phyloP scores from a whole-genome alignment of 2,888 invertebrate species.

The Bugulina stolonifera region DNA sequence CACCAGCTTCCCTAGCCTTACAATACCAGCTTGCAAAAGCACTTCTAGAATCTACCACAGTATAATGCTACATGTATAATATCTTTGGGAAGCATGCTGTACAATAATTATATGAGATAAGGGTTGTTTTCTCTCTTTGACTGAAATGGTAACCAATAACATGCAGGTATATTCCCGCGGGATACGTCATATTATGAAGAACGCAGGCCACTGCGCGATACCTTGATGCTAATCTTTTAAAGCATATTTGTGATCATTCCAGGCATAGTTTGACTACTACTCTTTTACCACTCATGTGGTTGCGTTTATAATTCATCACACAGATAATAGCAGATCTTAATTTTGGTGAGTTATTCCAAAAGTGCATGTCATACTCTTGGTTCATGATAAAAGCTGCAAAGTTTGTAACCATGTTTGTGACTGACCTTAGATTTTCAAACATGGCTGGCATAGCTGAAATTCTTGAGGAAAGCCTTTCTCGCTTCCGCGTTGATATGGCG shows the following conservation, averaged over 20 bases:
- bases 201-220: not conserved
- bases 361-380: not conserved
- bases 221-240: not conserved
- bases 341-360: not conserved
- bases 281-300: not conserved
- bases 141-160: not conserved
- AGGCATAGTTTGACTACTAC: conserved; percentile 3
- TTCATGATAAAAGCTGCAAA: not conserved
- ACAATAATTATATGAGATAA: not conserved
- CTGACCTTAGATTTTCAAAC: conserved; percentile 19
- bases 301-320: not conserved
- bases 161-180: not conserved
- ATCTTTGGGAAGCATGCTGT: too few species aligned
- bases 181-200: not conserved
- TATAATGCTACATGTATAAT: too few species aligned
- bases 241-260: conserved; percentile 22
- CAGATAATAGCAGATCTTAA: not conserved
- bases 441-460: conserved; percentile 26
- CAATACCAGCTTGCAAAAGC: too few species aligned
- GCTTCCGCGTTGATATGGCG: conserved; percentile 10
- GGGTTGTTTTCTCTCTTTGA: not conserved
- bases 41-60: too few species aligned
- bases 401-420: not conserved
- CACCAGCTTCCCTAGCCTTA: too few species aligned
- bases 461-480: conserved; percentile 18